Evolutionary conservation across 2,888 invertebrate genomes (phyloP).

Genomic region (Lasioglossum calceatum): DNA sequence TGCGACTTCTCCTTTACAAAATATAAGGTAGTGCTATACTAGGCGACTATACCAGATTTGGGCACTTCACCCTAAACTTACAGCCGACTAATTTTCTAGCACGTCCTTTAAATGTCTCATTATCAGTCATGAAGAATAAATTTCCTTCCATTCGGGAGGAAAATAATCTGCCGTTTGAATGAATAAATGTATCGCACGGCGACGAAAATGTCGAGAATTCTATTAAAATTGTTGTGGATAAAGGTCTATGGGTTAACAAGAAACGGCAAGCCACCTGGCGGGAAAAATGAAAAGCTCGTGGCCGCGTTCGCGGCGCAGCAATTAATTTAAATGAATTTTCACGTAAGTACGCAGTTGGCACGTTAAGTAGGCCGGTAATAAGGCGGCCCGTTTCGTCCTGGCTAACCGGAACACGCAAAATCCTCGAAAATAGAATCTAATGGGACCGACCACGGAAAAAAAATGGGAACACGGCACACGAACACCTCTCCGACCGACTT

Average conservation of each 20-base stretch:
- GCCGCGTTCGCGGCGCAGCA: constrained; percentile 17
- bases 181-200: no score
- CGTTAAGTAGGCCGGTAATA: constrained; percentile 33
- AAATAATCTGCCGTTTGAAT: background rate
- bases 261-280: constrained; percentile 28
- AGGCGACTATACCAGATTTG: no score
- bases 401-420: constrained; percentile 33
- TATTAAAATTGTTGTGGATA: background rate
- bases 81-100: no score
- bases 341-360: constrained; percentile 26
- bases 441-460: constrained; percentile 11
- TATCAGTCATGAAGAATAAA: no score
- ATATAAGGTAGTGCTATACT: no score
- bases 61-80: no score
- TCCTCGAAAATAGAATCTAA: constrained; percentile 39
- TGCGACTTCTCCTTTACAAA: no score
- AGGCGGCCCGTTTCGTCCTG: constrained; percentile 35
- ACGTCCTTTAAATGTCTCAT: no score
- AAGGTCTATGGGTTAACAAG: background rate
- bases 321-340: constrained; percentile 49
- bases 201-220: background rate
- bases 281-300: constrained; percentile 10
- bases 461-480: constrained; percentile 12
- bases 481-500: background rate
- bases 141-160: no score